Evolutionary conservation across 2,797 vertebrate genomes (phyloP).

Genomic region (Halcyon smyrnensis): DNA sequence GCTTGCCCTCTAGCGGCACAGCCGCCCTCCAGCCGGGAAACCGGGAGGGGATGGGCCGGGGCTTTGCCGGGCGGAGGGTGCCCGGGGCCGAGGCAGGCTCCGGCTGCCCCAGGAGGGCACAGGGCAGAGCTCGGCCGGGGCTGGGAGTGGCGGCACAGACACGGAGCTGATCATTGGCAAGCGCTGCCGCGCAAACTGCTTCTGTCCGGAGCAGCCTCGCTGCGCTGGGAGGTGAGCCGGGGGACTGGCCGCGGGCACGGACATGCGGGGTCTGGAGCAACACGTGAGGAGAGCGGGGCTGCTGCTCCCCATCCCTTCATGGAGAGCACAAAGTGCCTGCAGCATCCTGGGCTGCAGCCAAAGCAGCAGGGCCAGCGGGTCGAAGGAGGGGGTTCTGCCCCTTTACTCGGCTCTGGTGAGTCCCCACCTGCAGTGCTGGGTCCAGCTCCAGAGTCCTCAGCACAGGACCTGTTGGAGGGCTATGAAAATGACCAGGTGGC

Average conservation of each 20-base stretch:
- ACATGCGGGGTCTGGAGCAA: accelerated
- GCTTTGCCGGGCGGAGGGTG: not conserved
- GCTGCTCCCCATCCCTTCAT: not conserved
- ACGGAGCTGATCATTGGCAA: accelerated
- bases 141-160: accelerated
- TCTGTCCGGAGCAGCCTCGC: not conserved
- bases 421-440: not conserved
- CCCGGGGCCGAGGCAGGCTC: not conserved
- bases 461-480: not conserved
- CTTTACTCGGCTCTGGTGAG: too few species aligned
- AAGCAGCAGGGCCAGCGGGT: not conserved
- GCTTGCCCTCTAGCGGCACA: slow-evolving; percentile 81
- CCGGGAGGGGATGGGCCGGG: not conserved
- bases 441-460: not conserved
- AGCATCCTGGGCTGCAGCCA: not conserved
- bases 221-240: accelerated
- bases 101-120: accelerated
- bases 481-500: not conserved
- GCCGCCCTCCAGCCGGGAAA: not conserved
- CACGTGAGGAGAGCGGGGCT: accelerated
- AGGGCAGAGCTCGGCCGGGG: not conserved
- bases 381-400: not conserved
- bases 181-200: not conserved
- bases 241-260: accelerated
- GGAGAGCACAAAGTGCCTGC: not conserved